A percentile compares a stretch with the other conserved stretches of the same genome.
These are phyloP conservation scores for Lasius fuliginosus DNA, from an alignment of 2,888 invertebrate species.

Conservation along the genomic window DNA sequence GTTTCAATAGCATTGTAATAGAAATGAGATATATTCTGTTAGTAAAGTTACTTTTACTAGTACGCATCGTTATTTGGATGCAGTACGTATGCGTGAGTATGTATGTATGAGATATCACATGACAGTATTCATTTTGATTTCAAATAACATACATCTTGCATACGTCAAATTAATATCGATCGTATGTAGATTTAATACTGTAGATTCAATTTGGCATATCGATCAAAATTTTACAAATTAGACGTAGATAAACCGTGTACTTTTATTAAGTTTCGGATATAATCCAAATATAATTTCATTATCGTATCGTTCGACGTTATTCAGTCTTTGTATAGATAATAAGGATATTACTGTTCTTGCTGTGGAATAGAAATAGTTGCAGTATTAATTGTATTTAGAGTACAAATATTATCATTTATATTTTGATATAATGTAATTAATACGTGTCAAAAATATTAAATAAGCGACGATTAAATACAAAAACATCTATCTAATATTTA, in stretches of 20 bases:
- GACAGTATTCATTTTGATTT: constrained; percentile 27
- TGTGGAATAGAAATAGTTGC: constrained; percentile 82
- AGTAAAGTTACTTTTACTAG: neutral
- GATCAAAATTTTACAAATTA: constrained; percentile 15
- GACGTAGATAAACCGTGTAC: neutral
- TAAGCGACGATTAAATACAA: constrained; percentile 29
- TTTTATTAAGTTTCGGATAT: neutral
- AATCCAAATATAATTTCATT: neutral
- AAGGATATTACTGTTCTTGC: constrained; percentile 67
- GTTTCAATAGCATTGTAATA: constrained; percentile 6
- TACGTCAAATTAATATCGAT: constrained; percentile 11
- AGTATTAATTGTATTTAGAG: constrained; percentile 43
- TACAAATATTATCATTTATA: neutral
- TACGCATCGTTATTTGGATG: neutral
- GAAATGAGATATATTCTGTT: neutral
- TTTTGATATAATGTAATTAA: constrained; percentile 1
- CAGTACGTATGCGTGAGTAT: neutral
- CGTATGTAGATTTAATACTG: too few relatives aligned
- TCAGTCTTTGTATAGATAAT: constrained; percentile 28
- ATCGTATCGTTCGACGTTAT: neutral
- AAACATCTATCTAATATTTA: constrained; percentile 1
- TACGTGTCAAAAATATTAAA: neutral
- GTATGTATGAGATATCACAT: neutral
- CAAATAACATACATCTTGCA: constrained; percentile 11
- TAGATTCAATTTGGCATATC: neutral